Conservation (phyloP, 2,888 invertebrate species). For the Hemaris fuciformis region DNA sequence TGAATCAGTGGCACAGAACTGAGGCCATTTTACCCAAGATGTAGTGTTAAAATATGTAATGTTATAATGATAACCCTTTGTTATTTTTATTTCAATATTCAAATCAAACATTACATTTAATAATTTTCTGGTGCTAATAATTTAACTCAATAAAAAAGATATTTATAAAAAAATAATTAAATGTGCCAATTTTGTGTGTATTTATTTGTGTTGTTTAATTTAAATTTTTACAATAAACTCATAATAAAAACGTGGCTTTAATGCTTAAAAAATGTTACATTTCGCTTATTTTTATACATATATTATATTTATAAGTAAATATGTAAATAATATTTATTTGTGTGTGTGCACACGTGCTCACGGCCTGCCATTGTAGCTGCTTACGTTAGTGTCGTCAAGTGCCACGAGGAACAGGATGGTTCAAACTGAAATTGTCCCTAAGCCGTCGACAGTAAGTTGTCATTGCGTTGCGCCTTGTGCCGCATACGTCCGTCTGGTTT, state of each 20-base stretch:
- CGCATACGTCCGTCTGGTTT: slow-evolving; percentile 15
- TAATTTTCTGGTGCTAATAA: too few relatives aligned
- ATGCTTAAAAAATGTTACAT: neutral
- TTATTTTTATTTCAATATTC: too few relatives aligned
- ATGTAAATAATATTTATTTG: slow-evolving; percentile 39
- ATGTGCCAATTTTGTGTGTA: too few relatives aligned
- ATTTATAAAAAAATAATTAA: too few relatives aligned
- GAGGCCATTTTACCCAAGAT: too few relatives aligned
- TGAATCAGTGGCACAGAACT: too few relatives aligned
- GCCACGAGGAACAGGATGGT: slow-evolving; percentile 49
- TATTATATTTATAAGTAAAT: slow-evolving; percentile 17
- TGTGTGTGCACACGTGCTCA: slow-evolving; percentile 54
- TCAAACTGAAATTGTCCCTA: slow-evolving; percentile 40
- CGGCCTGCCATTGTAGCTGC: slow-evolving; percentile 62
- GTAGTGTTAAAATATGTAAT: too few relatives aligned
- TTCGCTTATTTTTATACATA: neutral
- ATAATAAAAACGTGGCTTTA: neutral
- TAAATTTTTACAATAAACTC: too few relatives aligned
- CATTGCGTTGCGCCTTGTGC: slow-evolving; percentile 18
- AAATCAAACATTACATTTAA: too few relatives aligned
- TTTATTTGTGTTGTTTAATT: too few relatives aligned
- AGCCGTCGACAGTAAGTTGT: slow-evolving; percentile 63
- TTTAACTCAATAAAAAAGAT: too few relatives aligned
- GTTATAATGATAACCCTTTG: too few relatives aligned
- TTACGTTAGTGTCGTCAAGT: slow-evolving; percentile 64